Conservation (phyloP, 2,888 invertebrate species). For the Xanthorhoe spadicearia region DNA sequence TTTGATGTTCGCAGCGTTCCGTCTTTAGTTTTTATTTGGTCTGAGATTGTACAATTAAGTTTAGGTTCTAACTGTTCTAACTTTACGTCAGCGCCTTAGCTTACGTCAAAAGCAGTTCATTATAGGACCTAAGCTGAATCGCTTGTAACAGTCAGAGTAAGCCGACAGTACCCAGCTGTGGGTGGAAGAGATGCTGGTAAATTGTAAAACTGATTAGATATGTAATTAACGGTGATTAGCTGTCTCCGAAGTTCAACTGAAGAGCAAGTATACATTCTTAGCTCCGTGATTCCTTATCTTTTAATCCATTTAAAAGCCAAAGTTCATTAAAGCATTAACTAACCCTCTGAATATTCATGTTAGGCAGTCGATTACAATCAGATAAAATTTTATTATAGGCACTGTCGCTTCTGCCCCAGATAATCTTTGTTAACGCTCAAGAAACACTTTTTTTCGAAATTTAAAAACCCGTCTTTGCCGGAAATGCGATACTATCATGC, state of each 20-base stretch:
- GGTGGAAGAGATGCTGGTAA: too few species aligned
- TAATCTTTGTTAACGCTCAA: constrained; percentile 64
- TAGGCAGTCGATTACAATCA: constrained; percentile 25
- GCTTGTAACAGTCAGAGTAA: too few species aligned
- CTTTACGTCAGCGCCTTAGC: too few species aligned
- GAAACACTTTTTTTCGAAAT: constrained; percentile 68
- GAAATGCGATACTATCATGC: constrained; percentile 79
- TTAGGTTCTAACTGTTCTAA: too few species aligned
- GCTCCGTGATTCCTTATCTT: constrained; percentile 24
- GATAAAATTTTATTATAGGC: constrained; percentile 40
- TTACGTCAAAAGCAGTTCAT: too few species aligned
- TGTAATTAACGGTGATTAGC: not conserved
- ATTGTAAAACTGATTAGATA: not conserved
- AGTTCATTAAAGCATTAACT: constrained; percentile 31
- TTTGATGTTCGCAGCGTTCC: too few species aligned
- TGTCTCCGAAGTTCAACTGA: not conserved
- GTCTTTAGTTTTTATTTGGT: too few species aligned
- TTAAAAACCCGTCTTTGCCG: constrained; percentile 70
- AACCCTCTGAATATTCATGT: constrained; percentile 32
- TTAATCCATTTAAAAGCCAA: constrained; percentile 28
- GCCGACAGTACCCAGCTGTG: too few species aligned
- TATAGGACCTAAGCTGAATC: too few species aligned
- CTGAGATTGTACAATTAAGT: too few species aligned
- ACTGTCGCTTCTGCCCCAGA: constrained; percentile 46
- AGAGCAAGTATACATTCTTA: not conserved